These are phyloP conservation scores for Echinops telfairi DNA, from an alignment of 2,113 vertebrate species.

Conservation along the genomic window DNA sequence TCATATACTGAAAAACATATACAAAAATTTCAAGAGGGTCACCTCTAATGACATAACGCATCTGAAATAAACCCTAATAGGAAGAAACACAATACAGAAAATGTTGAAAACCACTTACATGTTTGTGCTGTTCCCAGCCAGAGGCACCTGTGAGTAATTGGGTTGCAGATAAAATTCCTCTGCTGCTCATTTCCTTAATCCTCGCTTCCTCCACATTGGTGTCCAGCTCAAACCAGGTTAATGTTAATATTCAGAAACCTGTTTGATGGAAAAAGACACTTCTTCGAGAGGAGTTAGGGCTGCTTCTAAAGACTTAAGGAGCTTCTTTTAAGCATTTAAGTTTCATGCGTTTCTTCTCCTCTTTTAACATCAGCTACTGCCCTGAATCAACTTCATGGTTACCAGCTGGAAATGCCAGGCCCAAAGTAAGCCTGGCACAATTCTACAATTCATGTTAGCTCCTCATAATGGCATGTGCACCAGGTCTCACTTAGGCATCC, in stretches of 20 bases:
- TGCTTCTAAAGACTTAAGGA: slow-evolving; percentile 25
- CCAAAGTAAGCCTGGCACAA: slow-evolving; percentile 14
- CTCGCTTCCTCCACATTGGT: neutral
- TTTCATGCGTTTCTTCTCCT: neutral
- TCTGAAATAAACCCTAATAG: too few relatives aligned
- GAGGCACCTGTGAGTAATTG: neutral
- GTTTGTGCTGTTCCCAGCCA: slow-evolving; percentile 12
- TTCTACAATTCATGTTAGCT: slow-evolving; percentile 56
- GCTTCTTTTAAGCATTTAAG: neutral
- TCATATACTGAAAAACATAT: too few relatives aligned
- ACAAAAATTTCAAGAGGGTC: too few relatives aligned
- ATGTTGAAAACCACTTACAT: neutral
- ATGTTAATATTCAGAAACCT: slow-evolving; percentile 4
- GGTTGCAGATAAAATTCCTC: neutral
- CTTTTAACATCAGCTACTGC: slow-evolving; percentile 15
- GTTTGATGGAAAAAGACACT: neutral
- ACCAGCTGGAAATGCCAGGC: slow-evolving; percentile 21
- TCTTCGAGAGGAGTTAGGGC: neutral
- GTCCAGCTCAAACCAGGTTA: slow-evolving; percentile 29
- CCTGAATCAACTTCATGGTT: neutral
- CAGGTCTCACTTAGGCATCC: neutral
- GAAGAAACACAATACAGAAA: too few relatives aligned
- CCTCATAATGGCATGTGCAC: neutral
- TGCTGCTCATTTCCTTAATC: neutral
- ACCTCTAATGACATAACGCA: too few relatives aligned